A percentile compares a stretch with the other conserved stretches of the same genome.
phyloP scores from a whole-genome alignment of 2,888 invertebrate genomes.

The Chrysolina americana region DNA sequence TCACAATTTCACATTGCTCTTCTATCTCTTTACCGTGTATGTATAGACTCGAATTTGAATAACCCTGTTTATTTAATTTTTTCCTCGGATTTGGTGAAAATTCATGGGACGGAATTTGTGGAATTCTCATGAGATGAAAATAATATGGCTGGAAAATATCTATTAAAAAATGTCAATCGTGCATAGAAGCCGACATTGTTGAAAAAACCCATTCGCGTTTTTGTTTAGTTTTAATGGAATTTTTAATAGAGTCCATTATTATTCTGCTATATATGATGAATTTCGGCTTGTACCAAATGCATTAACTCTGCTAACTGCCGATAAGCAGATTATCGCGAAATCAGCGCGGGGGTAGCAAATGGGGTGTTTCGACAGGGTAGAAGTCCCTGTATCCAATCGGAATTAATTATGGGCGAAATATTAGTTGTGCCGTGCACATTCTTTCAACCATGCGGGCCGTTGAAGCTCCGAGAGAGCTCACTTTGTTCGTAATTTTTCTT shows the following conservation, averaged over 20 bases:
- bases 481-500: neutral
- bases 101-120: no score
- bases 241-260: slow-evolving; percentile 12
- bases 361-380: neutral
- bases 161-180: no score
- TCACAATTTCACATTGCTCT: no score
- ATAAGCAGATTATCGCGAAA: slow-evolving; percentile 39
- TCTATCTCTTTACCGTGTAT: no score
- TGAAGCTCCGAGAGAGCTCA: neutral
- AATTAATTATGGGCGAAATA: neutral
- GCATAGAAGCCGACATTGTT: no score
- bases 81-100: no score
- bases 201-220: neutral
- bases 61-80: no score
- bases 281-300: slow-evolving; percentile 31
- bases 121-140: no score
- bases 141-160: no score
- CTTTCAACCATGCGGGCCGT: neutral
- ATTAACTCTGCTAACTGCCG: slow-evolving; percentile 36
- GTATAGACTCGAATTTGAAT: no score
- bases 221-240: neutral
- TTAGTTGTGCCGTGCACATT: neutral
- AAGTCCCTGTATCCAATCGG: neutral
- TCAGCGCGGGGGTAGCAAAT: slow-evolving; percentile 14
- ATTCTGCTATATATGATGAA: slow-evolving; percentile 5